Evolutionary conservation across 1,140 invertebrate species (phyloP).

Genomic region (Drosophila pseudoobscura): DNA sequence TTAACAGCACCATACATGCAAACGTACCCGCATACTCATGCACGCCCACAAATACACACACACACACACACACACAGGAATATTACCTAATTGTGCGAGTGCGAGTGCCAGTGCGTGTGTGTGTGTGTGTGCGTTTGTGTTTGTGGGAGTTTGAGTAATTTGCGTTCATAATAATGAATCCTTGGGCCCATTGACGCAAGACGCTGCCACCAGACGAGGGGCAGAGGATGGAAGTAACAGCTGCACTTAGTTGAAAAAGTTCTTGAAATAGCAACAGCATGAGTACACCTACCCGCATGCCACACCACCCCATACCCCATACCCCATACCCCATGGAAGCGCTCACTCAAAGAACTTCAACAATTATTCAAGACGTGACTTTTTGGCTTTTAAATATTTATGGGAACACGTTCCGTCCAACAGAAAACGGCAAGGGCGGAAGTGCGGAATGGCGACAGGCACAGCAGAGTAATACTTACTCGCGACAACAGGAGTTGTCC

Average conservation of each 20-base stretch:
- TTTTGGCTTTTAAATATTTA: slow-evolving; percentile 81
- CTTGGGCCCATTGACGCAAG: slow-evolving; percentile 35
- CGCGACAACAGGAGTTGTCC: slow-evolving; percentile 11
- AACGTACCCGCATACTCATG: not conserved
- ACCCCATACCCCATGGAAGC: not conserved
- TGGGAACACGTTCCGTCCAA: slow-evolving; percentile 68
- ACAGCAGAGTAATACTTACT: no score
- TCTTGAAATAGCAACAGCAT: slow-evolving; percentile 69
- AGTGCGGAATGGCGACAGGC: slow-evolving; percentile 14
- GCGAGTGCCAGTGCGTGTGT: no score
- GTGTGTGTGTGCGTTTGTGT: not conserved
- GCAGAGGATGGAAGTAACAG: slow-evolving; percentile 43
- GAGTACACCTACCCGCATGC: not conserved
- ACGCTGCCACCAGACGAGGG: slow-evolving; percentile 12
- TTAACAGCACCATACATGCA: slow-evolving; percentile 61
- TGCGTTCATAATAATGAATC: slow-evolving; percentile 76
- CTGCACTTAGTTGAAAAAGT: slow-evolving; percentile 79
- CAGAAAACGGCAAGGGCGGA: slow-evolving; percentile 10
- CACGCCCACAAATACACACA: slow-evolving; percentile 6
- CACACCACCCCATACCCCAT: not conserved
- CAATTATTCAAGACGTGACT: slow-evolving; percentile 81
- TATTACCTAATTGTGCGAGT: slow-evolving; percentile 40
- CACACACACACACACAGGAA: slow-evolving; percentile 6
- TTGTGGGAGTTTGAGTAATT: slow-evolving; percentile 64
- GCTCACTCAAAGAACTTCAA: slow-evolving; percentile 57